phyloP scores from a whole-genome alignment of 1,140 invertebrate genomes.

The Eurosta solidaginis region DNA sequence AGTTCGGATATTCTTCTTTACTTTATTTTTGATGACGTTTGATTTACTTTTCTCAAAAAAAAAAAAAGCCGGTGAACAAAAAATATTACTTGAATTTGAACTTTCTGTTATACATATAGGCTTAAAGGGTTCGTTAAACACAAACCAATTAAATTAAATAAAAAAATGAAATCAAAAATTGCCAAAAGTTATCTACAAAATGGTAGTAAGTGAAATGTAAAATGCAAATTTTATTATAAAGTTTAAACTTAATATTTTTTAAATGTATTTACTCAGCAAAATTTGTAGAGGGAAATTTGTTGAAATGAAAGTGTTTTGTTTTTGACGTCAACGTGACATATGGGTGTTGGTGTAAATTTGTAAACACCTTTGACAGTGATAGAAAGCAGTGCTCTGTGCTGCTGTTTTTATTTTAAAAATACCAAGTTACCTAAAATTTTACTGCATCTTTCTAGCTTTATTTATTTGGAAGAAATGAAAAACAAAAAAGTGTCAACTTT shows the following conservation, averaged over 20 bases:
- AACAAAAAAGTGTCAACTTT: not conserved
- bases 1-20: not conserved
- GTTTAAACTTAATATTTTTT: too few species aligned
- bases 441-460: too few species aligned
- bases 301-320: too few species aligned
- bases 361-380: not conserved
- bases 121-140: not conserved
- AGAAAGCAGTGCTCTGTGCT: not conserved
- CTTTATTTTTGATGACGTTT: not conserved
- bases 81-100: not conserved
- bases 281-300: too few species aligned
- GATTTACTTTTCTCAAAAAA: not conserved
- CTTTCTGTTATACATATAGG: constrained; percentile 10
- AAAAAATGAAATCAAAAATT: too few species aligned
- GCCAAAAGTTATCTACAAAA: too few species aligned
- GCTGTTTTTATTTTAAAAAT: not conserved
- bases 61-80: not conserved
- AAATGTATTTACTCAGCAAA: too few species aligned
- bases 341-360: not conserved
- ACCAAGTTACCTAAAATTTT: too few species aligned
- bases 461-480: not conserved
- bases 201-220: too few species aligned
- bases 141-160: too few species aligned
- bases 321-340: not conserved
- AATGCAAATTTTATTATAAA: too few species aligned